Conservation (phyloP, 2,888 invertebrate species). For the Linnaemya tessellans region DNA sequence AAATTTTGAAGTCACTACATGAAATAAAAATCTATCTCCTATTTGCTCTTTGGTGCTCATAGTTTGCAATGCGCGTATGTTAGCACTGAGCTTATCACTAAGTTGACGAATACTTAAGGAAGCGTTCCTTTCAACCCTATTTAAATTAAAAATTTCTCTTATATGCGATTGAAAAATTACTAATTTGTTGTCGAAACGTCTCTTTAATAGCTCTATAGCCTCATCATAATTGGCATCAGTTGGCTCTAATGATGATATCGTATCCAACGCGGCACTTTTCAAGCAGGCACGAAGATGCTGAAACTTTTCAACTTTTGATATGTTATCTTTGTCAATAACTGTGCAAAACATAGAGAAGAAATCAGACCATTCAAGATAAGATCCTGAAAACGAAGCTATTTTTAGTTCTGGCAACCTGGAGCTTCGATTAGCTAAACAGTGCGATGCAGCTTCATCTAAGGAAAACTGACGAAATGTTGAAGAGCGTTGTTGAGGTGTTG, state of each 20-base stretch:
- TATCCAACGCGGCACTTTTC: constrained; percentile 53
- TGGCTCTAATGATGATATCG: constrained; percentile 66
- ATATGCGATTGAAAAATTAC: constrained; percentile 71
- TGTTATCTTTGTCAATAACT: not conserved
- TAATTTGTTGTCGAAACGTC: constrained; percentile 71
- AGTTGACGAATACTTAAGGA: constrained; percentile 57
- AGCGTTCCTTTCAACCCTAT: constrained; percentile 53
- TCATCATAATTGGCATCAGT: constrained; percentile 70
- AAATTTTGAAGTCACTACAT: constrained; percentile 56
- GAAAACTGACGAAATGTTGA: constrained; percentile 32
- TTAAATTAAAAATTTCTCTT: constrained; percentile 69
- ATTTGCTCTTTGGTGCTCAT: constrained; percentile 57
- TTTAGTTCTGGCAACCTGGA: not conserved
- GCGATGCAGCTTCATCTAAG: constrained; percentile 8
- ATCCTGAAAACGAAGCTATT: no score
- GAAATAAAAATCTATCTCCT: constrained; percentile 53
- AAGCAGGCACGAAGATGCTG: constrained; percentile 66
- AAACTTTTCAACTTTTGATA: constrained; percentile 61
- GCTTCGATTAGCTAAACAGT: not conserved
- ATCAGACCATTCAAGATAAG: not conserved
- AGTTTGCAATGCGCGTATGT: constrained; percentile 60
- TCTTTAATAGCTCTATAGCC: constrained; percentile 68
- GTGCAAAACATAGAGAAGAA: constrained; percentile 27
- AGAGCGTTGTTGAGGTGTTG: not conserved
- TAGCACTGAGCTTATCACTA: constrained; percentile 60